Evolutionary conservation across 2,888 invertebrate species (phyloP).

Genomic region (Agriopis aurantiaria): DNA sequence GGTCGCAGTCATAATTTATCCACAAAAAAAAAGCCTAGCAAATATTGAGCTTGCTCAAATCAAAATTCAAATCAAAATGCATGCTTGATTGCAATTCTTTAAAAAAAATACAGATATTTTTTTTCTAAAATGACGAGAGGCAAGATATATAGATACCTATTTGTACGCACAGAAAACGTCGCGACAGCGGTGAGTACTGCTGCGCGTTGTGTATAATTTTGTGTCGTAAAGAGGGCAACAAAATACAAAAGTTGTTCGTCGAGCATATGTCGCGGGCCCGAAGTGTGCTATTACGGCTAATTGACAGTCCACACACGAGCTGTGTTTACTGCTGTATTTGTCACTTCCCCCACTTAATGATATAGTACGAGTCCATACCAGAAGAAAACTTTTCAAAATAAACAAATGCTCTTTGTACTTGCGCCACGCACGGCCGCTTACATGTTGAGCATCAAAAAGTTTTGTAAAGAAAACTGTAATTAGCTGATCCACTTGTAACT

Average conservation of each 20-base stretch:
- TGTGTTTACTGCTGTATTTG: constrained; percentile 77
- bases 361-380: constrained; percentile 62
- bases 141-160: neutral
- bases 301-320: constrained; percentile 76
- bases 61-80: no score
- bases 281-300: constrained; percentile 75
- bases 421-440: constrained; percentile 44
- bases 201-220: constrained; percentile 64
- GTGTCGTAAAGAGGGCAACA: constrained; percentile 75
- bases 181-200: constrained; percentile 15
- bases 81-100: no score
- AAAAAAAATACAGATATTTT: no score
- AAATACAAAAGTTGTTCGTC: constrained; percentile 72
- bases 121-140: neutral
- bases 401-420: constrained; percentile 57
- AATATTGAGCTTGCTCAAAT: neutral
- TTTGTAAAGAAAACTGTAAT: constrained; percentile 30
- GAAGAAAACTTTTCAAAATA: constrained; percentile 64
- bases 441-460: constrained; percentile 40
- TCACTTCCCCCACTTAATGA: constrained; percentile 80
- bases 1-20: neutral
- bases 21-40: neutral
- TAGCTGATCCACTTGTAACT: constrained; percentile 21
- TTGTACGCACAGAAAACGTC: constrained; percentile 27
- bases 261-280: constrained; percentile 74